Conservation (phyloP, 2,113 vertebrate genomes). For the Aix galericulata region DNA sequence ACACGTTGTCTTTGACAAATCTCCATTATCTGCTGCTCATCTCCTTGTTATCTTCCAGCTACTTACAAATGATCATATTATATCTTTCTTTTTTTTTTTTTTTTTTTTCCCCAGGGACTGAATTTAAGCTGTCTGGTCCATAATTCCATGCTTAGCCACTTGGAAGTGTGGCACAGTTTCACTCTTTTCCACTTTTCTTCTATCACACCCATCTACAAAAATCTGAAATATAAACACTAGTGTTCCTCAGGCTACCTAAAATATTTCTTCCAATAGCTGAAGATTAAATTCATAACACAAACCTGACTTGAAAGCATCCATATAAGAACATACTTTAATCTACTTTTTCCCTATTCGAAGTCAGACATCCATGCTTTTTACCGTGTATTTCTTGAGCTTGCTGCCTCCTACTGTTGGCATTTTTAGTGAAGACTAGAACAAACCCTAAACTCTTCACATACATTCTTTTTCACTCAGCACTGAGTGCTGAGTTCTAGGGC, state of each 20-base stretch:
- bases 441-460: not conserved
- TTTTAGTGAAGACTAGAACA: not conserved
- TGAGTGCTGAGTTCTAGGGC: not conserved
- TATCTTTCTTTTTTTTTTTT: not conserved
- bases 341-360: not conserved
- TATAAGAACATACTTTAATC: not conserved
- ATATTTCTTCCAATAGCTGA: not conserved
- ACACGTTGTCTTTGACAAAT: not conserved
- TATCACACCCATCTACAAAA: not conserved
- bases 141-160: not conserved
- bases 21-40: not conserved
- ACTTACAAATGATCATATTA: not conserved
- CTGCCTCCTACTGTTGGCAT: not conserved
- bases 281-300: not conserved
- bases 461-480: not conserved
- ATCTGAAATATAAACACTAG: not conserved
- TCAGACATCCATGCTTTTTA: not conserved
- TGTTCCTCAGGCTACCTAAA: not conserved
- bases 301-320: not conserved
- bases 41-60: not conserved
- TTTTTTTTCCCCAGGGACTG: fast-evolving
- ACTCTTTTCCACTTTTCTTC: not conserved
- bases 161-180: not conserved
- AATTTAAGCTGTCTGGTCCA: not conserved
- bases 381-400: not conserved